Conservation (phyloP, 2,797 vertebrate species). For the Serranus cabrilla region DNA sequence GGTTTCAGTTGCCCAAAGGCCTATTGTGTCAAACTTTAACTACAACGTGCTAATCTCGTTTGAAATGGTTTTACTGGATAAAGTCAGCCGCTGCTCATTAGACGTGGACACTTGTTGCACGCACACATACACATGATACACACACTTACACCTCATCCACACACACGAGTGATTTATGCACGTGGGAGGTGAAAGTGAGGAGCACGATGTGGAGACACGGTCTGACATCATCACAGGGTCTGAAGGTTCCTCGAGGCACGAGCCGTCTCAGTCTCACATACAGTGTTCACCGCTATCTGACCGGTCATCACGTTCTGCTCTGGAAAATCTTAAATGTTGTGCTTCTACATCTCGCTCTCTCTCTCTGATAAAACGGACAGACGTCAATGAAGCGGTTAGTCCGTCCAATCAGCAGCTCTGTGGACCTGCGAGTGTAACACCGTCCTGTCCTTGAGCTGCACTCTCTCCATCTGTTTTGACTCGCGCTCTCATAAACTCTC, state of each 20-base stretch:
- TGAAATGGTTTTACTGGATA: not conserved
- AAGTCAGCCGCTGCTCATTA: constrained; percentile 11
- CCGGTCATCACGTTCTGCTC: constrained; percentile 31
- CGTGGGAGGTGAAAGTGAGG: constrained; percentile 45
- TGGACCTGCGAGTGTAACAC: constrained; percentile 19
- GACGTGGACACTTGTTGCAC: not conserved
- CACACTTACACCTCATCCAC: constrained; percentile 9
- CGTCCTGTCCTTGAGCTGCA: constrained; percentile 62
- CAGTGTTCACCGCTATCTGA: constrained; percentile 36
- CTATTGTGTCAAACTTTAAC: not conserved
- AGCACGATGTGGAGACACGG: constrained; percentile 15
- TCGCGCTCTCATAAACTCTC: constrained; percentile 23
- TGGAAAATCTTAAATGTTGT: constrained; percentile 36
- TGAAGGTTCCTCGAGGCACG: constrained; percentile 27
- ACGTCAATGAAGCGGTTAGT: constrained; percentile 55
- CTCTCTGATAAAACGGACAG: constrained; percentile 47
- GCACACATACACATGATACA: not conserved
- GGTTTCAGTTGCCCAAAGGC: not conserved
- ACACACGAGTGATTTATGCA: constrained; percentile 31
- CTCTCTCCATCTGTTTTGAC: constrained; percentile 45
- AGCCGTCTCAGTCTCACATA: constrained; percentile 27
- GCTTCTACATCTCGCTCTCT: constrained; percentile 11
- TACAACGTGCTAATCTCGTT: not conserved
- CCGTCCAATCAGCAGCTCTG: constrained; percentile 33
- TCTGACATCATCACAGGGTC: constrained; percentile 59